Evolutionary conservation across 2,113 vertebrate species (phyloP).

Genomic region (Cyanistes caeruleus): DNA sequence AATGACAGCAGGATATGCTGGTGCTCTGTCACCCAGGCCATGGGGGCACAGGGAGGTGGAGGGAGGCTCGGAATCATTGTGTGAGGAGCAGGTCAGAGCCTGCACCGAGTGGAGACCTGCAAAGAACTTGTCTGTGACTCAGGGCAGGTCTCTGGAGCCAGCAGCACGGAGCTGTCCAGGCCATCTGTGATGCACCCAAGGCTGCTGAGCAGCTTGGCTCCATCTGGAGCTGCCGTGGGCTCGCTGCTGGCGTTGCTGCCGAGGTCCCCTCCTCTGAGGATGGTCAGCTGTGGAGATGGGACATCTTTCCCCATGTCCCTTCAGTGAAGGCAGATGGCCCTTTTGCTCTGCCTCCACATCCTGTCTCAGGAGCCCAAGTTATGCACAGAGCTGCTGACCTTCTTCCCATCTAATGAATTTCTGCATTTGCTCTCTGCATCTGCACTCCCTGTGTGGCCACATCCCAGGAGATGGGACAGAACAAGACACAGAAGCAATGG

Average conservation of each 20-base stretch:
- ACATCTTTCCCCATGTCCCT: not conserved
- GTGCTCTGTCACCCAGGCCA: not conserved
- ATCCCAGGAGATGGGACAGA: not conserved
- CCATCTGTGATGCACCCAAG: constrained; percentile 30
- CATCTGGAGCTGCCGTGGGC: constrained; percentile 34
- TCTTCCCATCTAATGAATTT: not conserved
- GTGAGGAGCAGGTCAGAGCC: not conserved
- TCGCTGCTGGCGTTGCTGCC: not conserved
- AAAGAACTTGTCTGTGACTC: not conserved
- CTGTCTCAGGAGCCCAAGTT: not conserved
- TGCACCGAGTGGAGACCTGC: not conserved
- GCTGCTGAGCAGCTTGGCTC: constrained; percentile 40
- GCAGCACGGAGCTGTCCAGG: not conserved
- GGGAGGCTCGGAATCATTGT: accelerated
- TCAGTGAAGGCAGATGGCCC: not conserved
- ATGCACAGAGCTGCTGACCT: not conserved
- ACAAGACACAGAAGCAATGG: not conserved
- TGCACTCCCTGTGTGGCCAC: accelerated
- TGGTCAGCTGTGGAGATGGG: not conserved
- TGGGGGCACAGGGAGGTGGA: not conserved
- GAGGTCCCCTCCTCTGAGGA: not conserved
- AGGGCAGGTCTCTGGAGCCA: constrained; percentile 12
- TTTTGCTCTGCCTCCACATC: not conserved
- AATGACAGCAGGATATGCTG: not conserved
- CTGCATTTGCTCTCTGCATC: not conserved